Conservation (phyloP, 1,140 invertebrate genomes). For the Laupala kohalensis region DNA sequence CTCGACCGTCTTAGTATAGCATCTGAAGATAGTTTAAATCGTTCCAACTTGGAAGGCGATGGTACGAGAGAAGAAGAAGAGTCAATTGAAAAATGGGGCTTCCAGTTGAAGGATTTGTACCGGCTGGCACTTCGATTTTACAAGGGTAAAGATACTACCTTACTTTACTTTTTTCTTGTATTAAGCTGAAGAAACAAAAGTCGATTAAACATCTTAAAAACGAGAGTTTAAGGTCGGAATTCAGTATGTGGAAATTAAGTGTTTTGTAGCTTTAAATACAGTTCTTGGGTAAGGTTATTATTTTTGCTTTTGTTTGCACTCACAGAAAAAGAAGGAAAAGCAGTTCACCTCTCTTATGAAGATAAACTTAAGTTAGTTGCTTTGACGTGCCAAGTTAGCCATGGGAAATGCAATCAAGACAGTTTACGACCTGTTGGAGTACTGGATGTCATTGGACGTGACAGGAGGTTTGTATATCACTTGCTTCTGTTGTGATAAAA, state of each 20-base stretch:
- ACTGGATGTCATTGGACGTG: conserved; percentile 87
- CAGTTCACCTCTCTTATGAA: conserved; percentile 84
- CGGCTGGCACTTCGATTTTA: conserved; percentile 74
- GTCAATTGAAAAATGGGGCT: conserved; percentile 39
- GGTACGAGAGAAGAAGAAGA: conserved; percentile 12
- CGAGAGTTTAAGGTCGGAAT: background rate
- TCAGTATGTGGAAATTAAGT: background rate
- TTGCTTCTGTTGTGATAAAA: too few relatives aligned
- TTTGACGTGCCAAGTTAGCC: conserved; percentile 77
- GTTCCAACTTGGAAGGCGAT: conserved; percentile 10
- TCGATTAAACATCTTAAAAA: background rate
- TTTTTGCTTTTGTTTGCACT: conserved; percentile 20
- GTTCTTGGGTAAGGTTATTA: background rate
- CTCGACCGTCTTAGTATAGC: conserved; percentile 14
- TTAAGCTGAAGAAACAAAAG: background rate
- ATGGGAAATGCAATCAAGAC: conserved; percentile 67
- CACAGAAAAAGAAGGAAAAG: conserved; percentile 93
- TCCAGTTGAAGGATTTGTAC: conserved; percentile 67
- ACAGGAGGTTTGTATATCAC: conserved; percentile 60
- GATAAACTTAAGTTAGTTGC: conserved; percentile 85
- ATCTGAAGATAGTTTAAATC: conserved; percentile 12
- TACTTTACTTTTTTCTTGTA: background rate
- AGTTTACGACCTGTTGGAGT: conserved; percentile 77
- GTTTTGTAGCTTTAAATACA: too few relatives aligned
- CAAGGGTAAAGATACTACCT: conserved; percentile 56